These are phyloP conservation scores for Holcopasites calliopsidis DNA, from an alignment of 1,140 invertebrate genomes.

Conservation along the genomic window DNA sequence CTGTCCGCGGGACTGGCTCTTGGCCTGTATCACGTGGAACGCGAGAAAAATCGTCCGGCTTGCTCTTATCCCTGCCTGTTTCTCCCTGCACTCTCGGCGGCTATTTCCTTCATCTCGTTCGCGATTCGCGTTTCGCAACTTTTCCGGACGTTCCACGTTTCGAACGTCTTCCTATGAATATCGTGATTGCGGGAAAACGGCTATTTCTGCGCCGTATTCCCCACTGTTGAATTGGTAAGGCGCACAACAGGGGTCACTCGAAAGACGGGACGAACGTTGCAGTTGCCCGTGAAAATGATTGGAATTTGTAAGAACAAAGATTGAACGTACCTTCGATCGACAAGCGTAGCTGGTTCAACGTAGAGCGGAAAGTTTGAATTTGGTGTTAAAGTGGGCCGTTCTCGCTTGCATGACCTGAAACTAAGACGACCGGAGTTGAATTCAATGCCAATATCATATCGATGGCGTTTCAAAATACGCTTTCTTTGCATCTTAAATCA, in stretches of 20 bases:
- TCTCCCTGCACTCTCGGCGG: neutral
- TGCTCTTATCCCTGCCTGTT: neutral
- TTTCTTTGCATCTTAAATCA: neutral
- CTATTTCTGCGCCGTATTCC: too few species aligned
- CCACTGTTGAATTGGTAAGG: too few species aligned
- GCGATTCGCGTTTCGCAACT: neutral
- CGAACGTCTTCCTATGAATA: too few species aligned
- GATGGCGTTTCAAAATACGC: neutral
- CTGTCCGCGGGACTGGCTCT: neutral
- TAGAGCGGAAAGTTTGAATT: conserved; percentile 14
- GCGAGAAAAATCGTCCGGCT: conserved; percentile 30
- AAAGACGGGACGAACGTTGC: too few species aligned
- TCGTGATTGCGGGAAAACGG: too few species aligned
- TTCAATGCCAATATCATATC: neutral
- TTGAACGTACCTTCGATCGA: neutral
- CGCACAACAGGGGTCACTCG: too few species aligned
- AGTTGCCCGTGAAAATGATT: neutral
- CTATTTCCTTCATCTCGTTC: neutral
- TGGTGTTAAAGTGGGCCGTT: conserved; percentile 26
- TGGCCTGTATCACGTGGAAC: conserved; percentile 4
- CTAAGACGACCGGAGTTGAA: conserved; percentile 1
- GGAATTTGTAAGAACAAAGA: neutral
- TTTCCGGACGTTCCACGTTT: too few species aligned
- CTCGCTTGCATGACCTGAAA: conserved; percentile 28
- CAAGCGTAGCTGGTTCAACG: neutral